Evolutionary conservation across 2,888 invertebrate species (phyloP), one percentile per base, ranked within the genome.

Genomic region (Oscheius sp.): DNA sequence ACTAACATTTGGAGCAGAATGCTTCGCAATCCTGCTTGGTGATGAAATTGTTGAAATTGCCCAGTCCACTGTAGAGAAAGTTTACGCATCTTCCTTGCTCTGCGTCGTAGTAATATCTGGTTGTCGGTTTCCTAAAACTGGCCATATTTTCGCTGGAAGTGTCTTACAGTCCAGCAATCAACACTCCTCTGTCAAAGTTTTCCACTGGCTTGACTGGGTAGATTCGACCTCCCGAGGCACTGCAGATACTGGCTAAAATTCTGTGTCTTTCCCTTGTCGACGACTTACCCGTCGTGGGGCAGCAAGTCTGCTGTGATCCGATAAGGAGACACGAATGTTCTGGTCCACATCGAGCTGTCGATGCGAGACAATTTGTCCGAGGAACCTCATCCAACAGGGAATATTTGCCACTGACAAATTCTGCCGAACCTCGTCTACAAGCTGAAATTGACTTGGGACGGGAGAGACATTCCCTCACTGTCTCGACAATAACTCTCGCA

Each of bases 11-110:
- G 7, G 86, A 83, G 52, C 86, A 86, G 75, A 86, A 86, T 7
- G 75, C 74, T 68, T 86, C 86, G 46, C 87, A 87, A 59, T 87
- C 86, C 55, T 84, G 81, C 61, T 86, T 84, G 0, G 85, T 85
- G 25, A 79, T 53, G 68, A 87, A 87, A 68, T 86, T 87, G 71
- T 87, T 87, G 72, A 80, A 87, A 56, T 87, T 87, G 27, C 87
- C 88, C 16, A 87, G 81, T 16, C 85, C 83, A 16, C 84, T 79
- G 72, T 82, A 87, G 23, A 83, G 58, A 73, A 88, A 88, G 52
- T 81, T 88, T 23, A 82, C 80, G 58, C 85, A 85, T 69, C 80
- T 55, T 25, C 84, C 86, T 64, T 85, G 85, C 52, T 86, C 86
- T 6, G 80, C 72, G 56, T 86, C 86, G 72, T 86, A 86, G 56